A percentile compares a stretch with the other conserved stretches of the same genome.
Evolutionary conservation across 1,140 invertebrate species (phyloP).

Genomic region (Drosophila pseudoananassae): DNA sequence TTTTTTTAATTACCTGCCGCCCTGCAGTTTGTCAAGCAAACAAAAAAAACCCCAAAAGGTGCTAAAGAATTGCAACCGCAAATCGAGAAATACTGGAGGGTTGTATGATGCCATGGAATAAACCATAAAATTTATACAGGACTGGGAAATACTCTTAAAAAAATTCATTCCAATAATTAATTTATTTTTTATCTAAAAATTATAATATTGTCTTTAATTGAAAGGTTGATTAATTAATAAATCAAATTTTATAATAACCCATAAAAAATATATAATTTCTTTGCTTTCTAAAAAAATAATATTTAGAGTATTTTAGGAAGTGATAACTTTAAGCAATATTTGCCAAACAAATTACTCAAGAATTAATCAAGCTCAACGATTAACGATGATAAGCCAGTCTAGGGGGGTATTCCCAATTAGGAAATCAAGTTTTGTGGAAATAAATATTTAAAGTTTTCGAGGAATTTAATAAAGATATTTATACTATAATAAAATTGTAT

Average conservation of each 20-base stretch:
- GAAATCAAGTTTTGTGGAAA: conserved; percentile 1
- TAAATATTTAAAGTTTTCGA: not conserved
- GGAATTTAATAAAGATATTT: not conserved
- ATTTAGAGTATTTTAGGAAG: not conserved
- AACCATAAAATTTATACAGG: not conserved
- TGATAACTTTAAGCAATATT: conserved; percentile 3
- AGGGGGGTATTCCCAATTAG: conserved; percentile 1
- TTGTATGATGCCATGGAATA: conserved; percentile 4
- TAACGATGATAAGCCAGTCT: conserved; percentile 18
- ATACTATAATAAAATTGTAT: not conserved
- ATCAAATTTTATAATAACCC: no score
- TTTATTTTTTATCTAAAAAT: no score
- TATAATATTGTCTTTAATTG: no score
- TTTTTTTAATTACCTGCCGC: not conserved
- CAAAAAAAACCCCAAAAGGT: not conserved
- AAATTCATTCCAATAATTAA: no score
- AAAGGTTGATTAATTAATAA: no score
- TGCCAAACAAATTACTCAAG: not conserved
- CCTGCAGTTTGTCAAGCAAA: conserved; percentile 9
- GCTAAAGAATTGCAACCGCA: conserved; percentile 5
- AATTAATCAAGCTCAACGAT: conserved; percentile 9
- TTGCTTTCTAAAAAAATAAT: not conserved
- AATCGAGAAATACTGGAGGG: conserved; percentile 16
- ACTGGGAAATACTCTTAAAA: conserved; percentile 3
- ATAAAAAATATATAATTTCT: no score